These are phyloP conservation scores for Aphidius gifuensis DNA, from an alignment of 1,140 invertebrate genomes.

Conservation along the genomic window DNA sequence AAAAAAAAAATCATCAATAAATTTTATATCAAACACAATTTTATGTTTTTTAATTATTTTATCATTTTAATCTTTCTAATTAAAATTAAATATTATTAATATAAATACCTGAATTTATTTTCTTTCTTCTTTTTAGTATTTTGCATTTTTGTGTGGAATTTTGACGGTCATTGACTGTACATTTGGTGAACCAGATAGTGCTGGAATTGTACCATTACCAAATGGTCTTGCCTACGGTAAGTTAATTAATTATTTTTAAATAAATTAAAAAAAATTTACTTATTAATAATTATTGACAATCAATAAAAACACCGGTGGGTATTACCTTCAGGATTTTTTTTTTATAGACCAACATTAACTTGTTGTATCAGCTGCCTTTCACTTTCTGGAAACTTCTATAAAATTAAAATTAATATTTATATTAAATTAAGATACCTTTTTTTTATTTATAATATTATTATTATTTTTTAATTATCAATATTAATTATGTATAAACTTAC, in stretches of 20 bases:
- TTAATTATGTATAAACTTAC: no score
- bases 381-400: no score
- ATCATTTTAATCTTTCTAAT: conserved; percentile 16
- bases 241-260: conserved; percentile 23
- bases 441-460: no score
- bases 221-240: conserved; percentile 47
- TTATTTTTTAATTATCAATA: no score
- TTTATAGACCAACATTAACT: no score
- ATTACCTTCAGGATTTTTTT: no score
- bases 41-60: conserved; percentile 11
- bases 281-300: conserved; percentile 9
- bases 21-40: background rate
- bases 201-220: conserved; percentile 42
- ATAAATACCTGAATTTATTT: background rate
- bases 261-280: conserved; percentile 9
- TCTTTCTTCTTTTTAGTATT: conserved; percentile 17
- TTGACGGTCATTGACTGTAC: conserved; percentile 13
- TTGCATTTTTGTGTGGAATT: conserved; percentile 20
- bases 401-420: no score
- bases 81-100: no score
- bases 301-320: conserved; percentile 4
- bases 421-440: no score
- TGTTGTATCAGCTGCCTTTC: no score
- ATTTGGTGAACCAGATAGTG: conserved; percentile 36
- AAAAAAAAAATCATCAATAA: conserved; percentile 8